Percentiles rank a stretch among this genome's conserved stretches.
These are phyloP conservation scores for Orestias chungarensis DNA, from an alignment of 2,797 vertebrate genomes.

Conservation along the genomic window DNA sequence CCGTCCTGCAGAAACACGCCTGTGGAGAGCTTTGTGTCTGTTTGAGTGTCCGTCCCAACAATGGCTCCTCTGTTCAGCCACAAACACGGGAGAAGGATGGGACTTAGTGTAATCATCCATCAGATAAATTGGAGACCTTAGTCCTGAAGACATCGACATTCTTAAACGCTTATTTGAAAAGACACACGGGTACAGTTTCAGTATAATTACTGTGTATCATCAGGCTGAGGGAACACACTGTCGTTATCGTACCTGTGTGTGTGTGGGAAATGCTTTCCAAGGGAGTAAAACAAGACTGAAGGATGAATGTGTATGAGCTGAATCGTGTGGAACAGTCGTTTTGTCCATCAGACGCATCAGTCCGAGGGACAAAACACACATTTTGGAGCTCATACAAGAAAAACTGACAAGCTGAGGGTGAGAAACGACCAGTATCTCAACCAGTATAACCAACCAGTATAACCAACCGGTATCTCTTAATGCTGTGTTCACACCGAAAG, in stretches of 20 bases:
- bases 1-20: conserved; percentile 12
- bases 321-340: too few species aligned
- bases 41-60: conserved; percentile 72
- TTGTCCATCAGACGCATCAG: too few species aligned
- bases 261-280: conserved; percentile 51
- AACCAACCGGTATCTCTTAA: too few species aligned
- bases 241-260: conserved; percentile 37
- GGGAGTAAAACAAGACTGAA: conserved; percentile 42
- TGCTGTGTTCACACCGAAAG: too few species aligned
- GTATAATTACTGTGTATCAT: conserved; percentile 57
- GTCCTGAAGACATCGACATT: conserved; percentile 59
- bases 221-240: conserved; percentile 43
- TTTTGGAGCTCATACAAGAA: too few species aligned
- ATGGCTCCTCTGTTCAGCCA: conserved; percentile 80
- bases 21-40: conserved; percentile 54
- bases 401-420: too few species aligned
- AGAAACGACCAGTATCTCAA: too few species aligned
- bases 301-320: conserved; percentile 14
- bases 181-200: conserved; percentile 56
- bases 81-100: conserved; percentile 53
- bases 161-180: conserved; percentile 48
- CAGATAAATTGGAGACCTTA: conserved; percentile 64
- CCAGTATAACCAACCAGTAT: too few species aligned
- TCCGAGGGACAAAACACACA: too few species aligned
- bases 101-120: conserved; percentile 64